Base-by-base conservation (phyloP, 2,888 invertebrate genomes). In the Synanthedon andrenaeformis region DNA sequence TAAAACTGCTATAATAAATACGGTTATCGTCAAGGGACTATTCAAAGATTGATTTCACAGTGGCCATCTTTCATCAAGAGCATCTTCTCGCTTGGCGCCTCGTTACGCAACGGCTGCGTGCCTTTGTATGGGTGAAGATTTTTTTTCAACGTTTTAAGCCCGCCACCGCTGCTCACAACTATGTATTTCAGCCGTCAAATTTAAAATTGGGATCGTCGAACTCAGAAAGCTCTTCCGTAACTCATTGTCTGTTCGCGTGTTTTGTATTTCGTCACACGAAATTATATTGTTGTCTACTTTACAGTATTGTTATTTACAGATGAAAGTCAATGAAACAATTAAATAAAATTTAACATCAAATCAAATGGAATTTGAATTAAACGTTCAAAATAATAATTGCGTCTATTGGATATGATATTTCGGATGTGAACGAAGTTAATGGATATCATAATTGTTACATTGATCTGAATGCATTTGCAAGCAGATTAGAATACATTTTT, bases 1-100 rank as follows among this genome's bases (percentile, higher is more conserved):
- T 28, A 8, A 28, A 28, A 28, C 8, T 35, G 49, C 17, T 2
- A 49, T 42, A 13, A 55, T 49, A 51, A 54, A 41, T 35, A 53
- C 55, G 55, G 49, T 55, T 42, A 53, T 42, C 56, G 55, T 35
- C 55, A 55, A 57, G 55, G 57, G 57, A 55, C 55, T 41, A 49
- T 49, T 12, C 49, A 12, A n/a, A 45, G 14, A 49, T 12, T 12
- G 49, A 55, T 53, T 56, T 55, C 52, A 53, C 57, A 53, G 55
- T 17, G 11, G 28, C 42, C 51, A 53, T 57, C 53, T 51, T 50
- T 45, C n/a, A 45, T 45, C 14, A 11, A n/a, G 45, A 6, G 2
- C 13, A 52, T 53, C 51, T 52, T 50, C 42, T 51, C 41, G 56
- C 41, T 51, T 11, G 54, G 56, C 56, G 56, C 55, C 55, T 52